These are phyloP conservation scores for Phoxinus dragarum DNA, from an alignment of 2,797 vertebrate species.

Conservation along the genomic window DNA sequence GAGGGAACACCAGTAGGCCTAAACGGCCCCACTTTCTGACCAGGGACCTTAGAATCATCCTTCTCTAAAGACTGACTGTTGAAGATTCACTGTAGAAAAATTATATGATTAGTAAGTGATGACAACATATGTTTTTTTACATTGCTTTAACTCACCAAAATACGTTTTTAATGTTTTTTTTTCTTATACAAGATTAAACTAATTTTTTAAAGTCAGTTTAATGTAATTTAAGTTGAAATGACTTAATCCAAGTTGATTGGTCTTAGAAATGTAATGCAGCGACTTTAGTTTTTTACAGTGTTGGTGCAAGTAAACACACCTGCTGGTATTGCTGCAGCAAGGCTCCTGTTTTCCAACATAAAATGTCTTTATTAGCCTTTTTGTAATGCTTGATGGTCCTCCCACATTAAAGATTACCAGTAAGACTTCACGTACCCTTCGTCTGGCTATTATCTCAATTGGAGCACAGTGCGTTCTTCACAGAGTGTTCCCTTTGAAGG, in stretches of 20 bases:
- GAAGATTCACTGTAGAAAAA: background rate
- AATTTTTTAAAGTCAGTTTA: no score
- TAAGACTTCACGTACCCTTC: constrained; percentile 15
- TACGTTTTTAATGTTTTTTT: no score
- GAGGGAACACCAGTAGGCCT: background rate
- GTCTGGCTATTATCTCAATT: constrained; percentile 24
- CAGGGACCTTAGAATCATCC: background rate
- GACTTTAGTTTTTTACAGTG: no score
- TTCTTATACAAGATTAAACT: no score
- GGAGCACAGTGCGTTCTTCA: constrained; percentile 8
- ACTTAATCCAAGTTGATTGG: no score
- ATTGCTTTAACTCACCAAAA: no score
- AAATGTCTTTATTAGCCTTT: background rate
- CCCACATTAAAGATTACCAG: constrained; percentile 22
- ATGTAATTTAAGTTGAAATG: no score
- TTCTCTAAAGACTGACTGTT: background rate
- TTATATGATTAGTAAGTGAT: no score
- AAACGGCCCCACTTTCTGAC: background rate
- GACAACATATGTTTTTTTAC: no score
- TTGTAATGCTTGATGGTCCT: background rate
- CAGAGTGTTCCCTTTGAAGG: constrained; percentile 44
- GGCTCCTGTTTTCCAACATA: constrained; percentile 19
- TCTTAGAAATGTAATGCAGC: no score
- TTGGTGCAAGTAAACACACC: background rate
- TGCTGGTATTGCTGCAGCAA: background rate